These are phyloP conservation scores for Stenotaenia linearis DNA, from an alignment of 2,888 invertebrate genomes.

Conservation along the genomic window DNA sequence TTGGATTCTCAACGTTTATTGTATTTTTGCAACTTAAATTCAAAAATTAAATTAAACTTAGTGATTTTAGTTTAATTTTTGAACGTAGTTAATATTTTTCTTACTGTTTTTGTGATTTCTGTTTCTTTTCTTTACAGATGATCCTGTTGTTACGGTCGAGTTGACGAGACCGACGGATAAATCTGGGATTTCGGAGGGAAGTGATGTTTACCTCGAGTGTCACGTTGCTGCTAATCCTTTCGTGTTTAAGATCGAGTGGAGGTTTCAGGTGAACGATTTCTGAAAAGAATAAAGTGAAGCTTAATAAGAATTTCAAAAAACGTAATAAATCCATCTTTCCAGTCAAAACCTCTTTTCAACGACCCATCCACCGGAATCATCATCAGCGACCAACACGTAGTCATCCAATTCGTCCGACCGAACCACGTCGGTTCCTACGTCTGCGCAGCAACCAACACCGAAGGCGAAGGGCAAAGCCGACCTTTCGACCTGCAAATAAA, in stretches of 20 bases:
- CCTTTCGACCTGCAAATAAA: neutral
- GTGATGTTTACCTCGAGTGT: constrained; percentile 88
- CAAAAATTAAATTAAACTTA: neutral
- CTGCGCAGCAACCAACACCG: neutral
- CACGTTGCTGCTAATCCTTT: constrained; percentile 82
- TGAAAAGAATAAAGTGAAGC: no score
- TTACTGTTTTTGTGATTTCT: no score
- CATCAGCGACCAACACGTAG: neutral
- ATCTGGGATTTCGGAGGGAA: constrained; percentile 57
- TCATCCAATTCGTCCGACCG: neutral
- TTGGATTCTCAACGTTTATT: neutral
- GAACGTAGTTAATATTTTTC: no score
- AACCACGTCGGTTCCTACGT: neutral
- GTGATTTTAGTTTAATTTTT: no score
- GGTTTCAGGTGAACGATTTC: constrained; percentile 62
- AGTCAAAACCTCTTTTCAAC: neutral
- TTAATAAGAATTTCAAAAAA: no score
- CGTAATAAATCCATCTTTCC: neutral
- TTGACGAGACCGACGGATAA: neutral
- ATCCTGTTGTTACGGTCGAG: neutral
- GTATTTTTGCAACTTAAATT: neutral
- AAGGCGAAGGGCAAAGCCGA: neutral
- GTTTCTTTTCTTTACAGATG: no score
- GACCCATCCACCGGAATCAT: neutral
- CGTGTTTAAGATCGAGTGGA: constrained; percentile 76